These are phyloP conservation scores for Macrobrachium rosenbergii DNA, from an alignment of 1,140 invertebrate genomes.

Conservation along the genomic window DNA sequence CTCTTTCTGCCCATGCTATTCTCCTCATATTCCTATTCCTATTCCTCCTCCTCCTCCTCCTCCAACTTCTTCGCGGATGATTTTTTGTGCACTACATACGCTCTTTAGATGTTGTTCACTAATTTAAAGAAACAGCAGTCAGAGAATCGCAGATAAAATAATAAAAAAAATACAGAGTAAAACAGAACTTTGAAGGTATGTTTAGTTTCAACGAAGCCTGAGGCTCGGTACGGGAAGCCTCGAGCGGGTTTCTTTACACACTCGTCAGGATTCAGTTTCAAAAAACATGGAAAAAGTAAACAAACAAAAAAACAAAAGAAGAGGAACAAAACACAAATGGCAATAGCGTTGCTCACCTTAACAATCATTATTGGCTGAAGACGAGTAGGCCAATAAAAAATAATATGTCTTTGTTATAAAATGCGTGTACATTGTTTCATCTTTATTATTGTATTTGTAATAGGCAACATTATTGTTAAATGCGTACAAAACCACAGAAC, in stretches of 20 bases:
- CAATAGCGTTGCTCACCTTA: slow-evolving; percentile 57
- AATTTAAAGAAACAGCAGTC: slow-evolving; percentile 57
- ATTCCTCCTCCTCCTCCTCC: slow-evolving; percentile 48
- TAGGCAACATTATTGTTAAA: slow-evolving; percentile 63
- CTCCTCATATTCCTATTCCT: slow-evolving; percentile 45
- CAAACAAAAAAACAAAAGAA: not conserved
- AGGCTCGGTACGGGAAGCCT: slow-evolving; percentile 41
- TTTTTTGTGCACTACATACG: slow-evolving; percentile 54
- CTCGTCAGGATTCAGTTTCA: slow-evolving; percentile 12
- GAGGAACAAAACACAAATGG: slow-evolving; percentile 46
- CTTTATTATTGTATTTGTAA: slow-evolving; percentile 61
- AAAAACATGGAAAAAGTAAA: not conserved
- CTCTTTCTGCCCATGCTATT: slow-evolving; percentile 16
- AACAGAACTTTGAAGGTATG: slow-evolving; percentile 22
- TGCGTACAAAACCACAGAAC: slow-evolving; percentile 63
- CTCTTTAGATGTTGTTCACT: slow-evolving; percentile 61
- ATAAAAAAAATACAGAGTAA: slow-evolving; percentile 9
- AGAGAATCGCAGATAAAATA: slow-evolving; percentile 36
- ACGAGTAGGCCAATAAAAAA: slow-evolving; percentile 51
- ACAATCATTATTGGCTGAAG: slow-evolving; percentile 56
- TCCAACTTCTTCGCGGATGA: slow-evolving; percentile 52
- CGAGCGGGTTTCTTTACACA: slow-evolving; percentile 6
- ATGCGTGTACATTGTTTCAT: slow-evolving; percentile 62
- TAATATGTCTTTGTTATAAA: slow-evolving; percentile 58
- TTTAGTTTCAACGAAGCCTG: slow-evolving; percentile 7